Conservation (phyloP, 2,888 invertebrate species). For the Bhutanitis thaidina region DNA sequence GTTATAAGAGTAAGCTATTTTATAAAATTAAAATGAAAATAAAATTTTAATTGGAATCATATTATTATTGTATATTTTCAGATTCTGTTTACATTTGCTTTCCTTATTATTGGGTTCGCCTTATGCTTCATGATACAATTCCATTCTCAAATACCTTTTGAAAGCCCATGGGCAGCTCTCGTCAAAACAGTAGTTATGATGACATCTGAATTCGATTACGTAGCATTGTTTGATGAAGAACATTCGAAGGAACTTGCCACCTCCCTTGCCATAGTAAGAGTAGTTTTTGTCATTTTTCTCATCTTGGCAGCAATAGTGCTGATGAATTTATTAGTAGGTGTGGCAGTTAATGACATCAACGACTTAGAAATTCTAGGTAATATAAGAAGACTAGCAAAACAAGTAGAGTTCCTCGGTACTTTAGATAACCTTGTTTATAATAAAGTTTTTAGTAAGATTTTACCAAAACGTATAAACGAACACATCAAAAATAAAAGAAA, state of each 20-base stretch:
- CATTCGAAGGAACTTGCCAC: constrained; percentile 56
- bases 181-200: constrained; percentile 81
- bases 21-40: background rate
- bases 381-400: constrained; percentile 74
- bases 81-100: constrained; percentile 70
- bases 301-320: constrained; percentile 78
- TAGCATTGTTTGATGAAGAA: constrained; percentile 65
- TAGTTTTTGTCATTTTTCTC: constrained; percentile 75
- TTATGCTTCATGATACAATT: constrained; percentile 80
- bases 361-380: constrained; percentile 78
- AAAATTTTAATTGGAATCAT: too few species aligned
- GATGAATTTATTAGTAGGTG: constrained; percentile 81
- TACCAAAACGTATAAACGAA: constrained; percentile 51
- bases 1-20: constrained; percentile 66
- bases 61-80: constrained; percentile 41
- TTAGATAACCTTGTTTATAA: constrained; percentile 75
- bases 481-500: constrained; percentile 59
- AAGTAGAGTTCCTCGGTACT: constrained; percentile 75
- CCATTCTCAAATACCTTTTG: constrained; percentile 68
- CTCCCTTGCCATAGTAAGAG: constrained; percentile 61
- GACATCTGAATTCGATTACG: constrained; percentile 81
- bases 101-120: constrained; percentile 77
- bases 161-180: constrained; percentile 72
- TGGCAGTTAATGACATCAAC: constrained; percentile 80
- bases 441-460: constrained; percentile 50